Conservation (phyloP, 2,888 invertebrate species). For the Muschampia plurimacula region DNA sequence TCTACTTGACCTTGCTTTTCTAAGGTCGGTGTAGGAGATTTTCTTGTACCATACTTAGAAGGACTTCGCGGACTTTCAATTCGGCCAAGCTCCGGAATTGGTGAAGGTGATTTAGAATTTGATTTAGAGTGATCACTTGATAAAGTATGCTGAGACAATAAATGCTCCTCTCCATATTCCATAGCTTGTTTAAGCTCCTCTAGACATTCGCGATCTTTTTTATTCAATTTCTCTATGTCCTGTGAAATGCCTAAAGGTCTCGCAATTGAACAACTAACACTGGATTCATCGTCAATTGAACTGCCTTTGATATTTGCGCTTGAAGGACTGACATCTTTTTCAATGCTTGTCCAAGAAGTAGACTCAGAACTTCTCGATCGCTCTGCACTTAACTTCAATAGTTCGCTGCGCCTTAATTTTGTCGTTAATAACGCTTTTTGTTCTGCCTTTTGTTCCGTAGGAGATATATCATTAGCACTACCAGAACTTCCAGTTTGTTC, state of each 20-base stretch:
- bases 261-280: conserved; percentile 92
- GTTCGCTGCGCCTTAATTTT: conserved; percentile 81
- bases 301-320: conserved; percentile 87
- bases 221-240: conserved; percentile 88
- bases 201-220: conserved; percentile 87
- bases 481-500: conserved; percentile 78
- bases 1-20: conserved; percentile 87
- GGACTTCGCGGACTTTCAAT: conserved; percentile 79
- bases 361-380: conserved; percentile 92
- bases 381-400: conserved; percentile 89
- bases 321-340: conserved; percentile 88
- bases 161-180: conserved; percentile 83
- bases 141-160: conserved; percentile 71
- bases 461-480: conserved; percentile 73
- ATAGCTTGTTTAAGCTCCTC: conserved; percentile 86
- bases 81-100: conserved; percentile 70
- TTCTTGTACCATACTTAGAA: conserved; percentile 70
- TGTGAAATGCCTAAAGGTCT: conserved; percentile 92
- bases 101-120: conserved; percentile 76
- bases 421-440: conserved; percentile 73
- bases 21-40: conserved; percentile 86
- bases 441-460: conserved; percentile 71
- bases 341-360: conserved; percentile 92
- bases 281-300: conserved; percentile 89
- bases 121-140: conserved; percentile 81